Base-by-base conservation (phyloP, 2,797 vertebrate species). In the Gymnodraco acuticeps region DNA sequence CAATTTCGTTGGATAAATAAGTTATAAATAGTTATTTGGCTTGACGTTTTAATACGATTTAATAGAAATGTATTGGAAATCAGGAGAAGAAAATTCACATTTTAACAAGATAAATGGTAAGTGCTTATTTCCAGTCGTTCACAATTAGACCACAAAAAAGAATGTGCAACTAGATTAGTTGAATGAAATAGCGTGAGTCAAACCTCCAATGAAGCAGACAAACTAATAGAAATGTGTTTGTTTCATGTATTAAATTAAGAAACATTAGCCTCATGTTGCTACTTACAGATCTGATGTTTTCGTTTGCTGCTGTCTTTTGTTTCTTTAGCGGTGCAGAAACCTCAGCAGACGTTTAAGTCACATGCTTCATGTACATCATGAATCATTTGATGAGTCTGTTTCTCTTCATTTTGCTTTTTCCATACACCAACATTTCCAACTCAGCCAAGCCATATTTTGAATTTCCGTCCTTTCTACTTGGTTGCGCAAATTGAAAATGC, bases 331-430 rank as follows among this genome's bases (percentile, higher is more conserved):
- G 10, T 48, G 17, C 13, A 17, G 54, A 58, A 59, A 50, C 31
- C 19, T 17, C 33, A 56, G 17, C 0, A 6, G 64, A 53, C 11
- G 1, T 52, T 53, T 17, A 23, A 53, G 12, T 48, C 3, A 19
- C 19, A 46, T 65, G 19, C 50, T 23, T 52, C 50, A 52, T 52
- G n/a, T 5, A 51, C 47, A 16, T 46, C 3, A 20, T 41, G 41
- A 60, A 17, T 23, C 6, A 51, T 64, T 59, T 12, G 5, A 43
- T 52, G 8, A 27, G 31, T 38, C 60, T 50, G 5, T 59, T 73
- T 65, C 58, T 31, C 16, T 54, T 19, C 27, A 47, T 54, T 47
- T 27, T 53, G 48, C n/a, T 61, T 60, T 67, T 46, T 23, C n/a
- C 4, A 23, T 52, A 16, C 23, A 51, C 55, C 41, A 23, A 59